phyloP scores from a whole-genome alignment of 1,140 invertebrate species.

The Cydia amplana region DNA sequence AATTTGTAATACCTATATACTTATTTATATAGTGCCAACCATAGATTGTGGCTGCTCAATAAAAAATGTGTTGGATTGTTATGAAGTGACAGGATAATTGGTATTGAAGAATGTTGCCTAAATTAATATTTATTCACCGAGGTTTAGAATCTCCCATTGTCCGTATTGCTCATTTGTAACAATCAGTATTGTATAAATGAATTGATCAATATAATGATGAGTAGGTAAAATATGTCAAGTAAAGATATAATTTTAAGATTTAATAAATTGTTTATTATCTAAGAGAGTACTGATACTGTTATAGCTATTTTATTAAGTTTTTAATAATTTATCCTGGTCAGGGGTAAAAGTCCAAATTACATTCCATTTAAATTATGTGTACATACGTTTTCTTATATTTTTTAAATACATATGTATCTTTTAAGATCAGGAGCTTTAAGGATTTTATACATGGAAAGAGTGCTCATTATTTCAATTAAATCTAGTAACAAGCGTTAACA shows the following conservation, averaged over 20 bases:
- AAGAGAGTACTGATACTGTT: conserved; percentile 41
- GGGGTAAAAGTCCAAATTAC: conserved; percentile 70
- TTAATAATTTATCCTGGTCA: conserved; percentile 41
- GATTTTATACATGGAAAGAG: conserved; percentile 65
- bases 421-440: conserved; percentile 72
- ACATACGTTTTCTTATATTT: conserved; percentile 52
- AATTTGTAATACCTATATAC: neutral
- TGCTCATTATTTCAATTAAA: conserved; percentile 69
- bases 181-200: conserved; percentile 64
- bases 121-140: neutral
- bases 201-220: conserved; percentile 55
- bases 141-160: conserved; percentile 18
- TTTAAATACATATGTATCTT: conserved; percentile 46
- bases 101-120: neutral
- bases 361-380: conserved; percentile 74
- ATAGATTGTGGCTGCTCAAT: neutral
- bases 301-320: conserved; percentile 39
- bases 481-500: conserved; percentile 7
- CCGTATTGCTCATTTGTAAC: conserved; percentile 62
- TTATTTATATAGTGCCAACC: neutral
- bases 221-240: conserved; percentile 38
- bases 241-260: conserved; percentile 32
- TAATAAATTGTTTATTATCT: conserved; percentile 32
- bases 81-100: neutral
- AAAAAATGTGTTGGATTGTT: conserved; percentile 9